Percentiles rank a stretch among this genome's conserved stretches.
Evolutionary conservation across 2,113 vertebrate genomes (phyloP).

Genomic region (Psophia crepitans): DNA sequence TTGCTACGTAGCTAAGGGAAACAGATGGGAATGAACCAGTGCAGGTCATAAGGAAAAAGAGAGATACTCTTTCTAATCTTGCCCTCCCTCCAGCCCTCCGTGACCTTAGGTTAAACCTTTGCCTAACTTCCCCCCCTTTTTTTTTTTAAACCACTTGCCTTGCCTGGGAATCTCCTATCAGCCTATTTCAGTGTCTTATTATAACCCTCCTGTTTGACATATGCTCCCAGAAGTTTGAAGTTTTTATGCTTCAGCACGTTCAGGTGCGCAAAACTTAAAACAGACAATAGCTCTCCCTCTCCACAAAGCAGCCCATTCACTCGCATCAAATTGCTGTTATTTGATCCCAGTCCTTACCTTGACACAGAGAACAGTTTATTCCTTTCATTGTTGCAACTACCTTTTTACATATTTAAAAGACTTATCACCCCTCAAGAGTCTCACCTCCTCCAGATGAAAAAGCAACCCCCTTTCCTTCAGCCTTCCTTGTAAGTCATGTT

Average conservation of each 20-base stretch:
- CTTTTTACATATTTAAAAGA: background rate
- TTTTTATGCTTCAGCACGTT: background rate
- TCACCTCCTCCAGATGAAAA: background rate
- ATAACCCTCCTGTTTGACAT: background rate
- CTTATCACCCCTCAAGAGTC: background rate
- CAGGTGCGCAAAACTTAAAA: background rate
- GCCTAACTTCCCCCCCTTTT: background rate
- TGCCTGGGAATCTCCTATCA: background rate
- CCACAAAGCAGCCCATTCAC: constrained; percentile 20
- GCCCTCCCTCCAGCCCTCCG: background rate
- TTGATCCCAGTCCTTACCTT: background rate
- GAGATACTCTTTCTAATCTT: background rate
- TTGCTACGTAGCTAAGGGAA: background rate
- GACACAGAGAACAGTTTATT: constrained; percentile 10
- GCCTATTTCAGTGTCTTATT: background rate
- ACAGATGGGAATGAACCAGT: background rate
- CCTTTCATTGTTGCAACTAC: background rate
- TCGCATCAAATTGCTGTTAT: background rate
- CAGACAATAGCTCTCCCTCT: background rate
- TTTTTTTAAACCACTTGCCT: background rate
- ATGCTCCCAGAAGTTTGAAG: background rate
- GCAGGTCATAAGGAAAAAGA: background rate
- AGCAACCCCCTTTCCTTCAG: background rate
- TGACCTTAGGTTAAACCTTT: background rate
- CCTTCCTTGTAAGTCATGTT: background rate